Evolutionary conservation across 2,797 vertebrate species (phyloP).

Genomic region (Cirrhinus molitorella): DNA sequence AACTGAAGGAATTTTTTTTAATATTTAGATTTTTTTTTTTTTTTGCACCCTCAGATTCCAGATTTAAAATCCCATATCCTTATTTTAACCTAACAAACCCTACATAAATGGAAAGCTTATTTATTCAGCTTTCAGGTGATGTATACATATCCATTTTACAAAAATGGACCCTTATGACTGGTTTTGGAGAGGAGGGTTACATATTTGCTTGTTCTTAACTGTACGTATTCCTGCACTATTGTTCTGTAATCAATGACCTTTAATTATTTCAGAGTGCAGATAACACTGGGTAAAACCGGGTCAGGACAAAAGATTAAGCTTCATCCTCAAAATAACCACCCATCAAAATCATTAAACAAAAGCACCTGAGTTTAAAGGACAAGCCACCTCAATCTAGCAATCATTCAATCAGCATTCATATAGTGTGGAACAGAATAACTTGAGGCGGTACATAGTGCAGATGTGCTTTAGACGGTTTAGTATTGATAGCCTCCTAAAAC

Average conservation of each 20-base stretch:
- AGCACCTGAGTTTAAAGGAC: constrained; percentile 40
- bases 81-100: too few relatives aligned
- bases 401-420: not conserved
- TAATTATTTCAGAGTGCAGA: constrained; percentile 71
- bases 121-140: too few relatives aligned
- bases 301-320: constrained; percentile 67
- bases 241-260: constrained; percentile 58
- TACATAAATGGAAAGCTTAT: too few relatives aligned
- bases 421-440: not conserved
- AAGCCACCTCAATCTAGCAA: not conserved
- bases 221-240: constrained; percentile 28
- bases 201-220: not conserved
- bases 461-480: not conserved
- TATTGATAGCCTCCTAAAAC: not conserved
- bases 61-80: too few relatives aligned
- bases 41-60: too few relatives aligned
- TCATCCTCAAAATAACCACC: constrained; percentile 53
- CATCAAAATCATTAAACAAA: constrained; percentile 55
- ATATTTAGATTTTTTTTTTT: too few relatives aligned
- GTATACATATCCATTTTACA: too few relatives aligned
- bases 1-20: too few relatives aligned
- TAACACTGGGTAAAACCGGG: constrained; percentile 67
- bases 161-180: too few relatives aligned
- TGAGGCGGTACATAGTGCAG: not conserved
- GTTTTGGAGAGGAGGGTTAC: too few relatives aligned